Percentiles rank a stretch among this genome's conserved stretches.
These are phyloP conservation scores for Baronia brevicornis DNA, from an alignment of 2,888 invertebrate species.

Conservation along the genomic window DNA sequence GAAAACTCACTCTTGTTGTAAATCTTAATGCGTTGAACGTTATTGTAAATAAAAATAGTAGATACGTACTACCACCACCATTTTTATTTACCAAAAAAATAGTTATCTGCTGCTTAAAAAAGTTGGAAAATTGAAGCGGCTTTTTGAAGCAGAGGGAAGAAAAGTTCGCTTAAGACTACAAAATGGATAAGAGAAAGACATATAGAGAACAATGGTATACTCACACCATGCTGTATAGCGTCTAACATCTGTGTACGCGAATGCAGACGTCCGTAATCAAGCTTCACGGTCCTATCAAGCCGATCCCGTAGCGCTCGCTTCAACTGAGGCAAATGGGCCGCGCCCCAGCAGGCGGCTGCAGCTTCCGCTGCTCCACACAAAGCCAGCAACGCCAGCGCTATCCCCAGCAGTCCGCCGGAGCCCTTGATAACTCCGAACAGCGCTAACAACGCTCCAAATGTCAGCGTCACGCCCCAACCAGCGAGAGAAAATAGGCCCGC, in stretches of 20 bases:
- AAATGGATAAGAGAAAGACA: not conserved
- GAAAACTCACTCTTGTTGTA: too few relatives aligned
- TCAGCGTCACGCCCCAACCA: slow-evolving; percentile 49
- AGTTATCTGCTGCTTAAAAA: too few relatives aligned
- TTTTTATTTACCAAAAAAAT: too few relatives aligned
- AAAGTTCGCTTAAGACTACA: too few relatives aligned
- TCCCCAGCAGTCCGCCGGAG: slow-evolving; percentile 48
- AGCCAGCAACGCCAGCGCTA: slow-evolving; percentile 52
- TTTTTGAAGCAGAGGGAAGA: too few relatives aligned
- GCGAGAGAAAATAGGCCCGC: slow-evolving; percentile 50
- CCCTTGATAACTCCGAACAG: slow-evolving; percentile 23
- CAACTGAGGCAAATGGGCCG: slow-evolving; percentile 52
- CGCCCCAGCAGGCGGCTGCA: slow-evolving; percentile 60
- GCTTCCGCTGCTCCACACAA: slow-evolving; percentile 54
- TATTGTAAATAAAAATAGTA: too few relatives aligned
- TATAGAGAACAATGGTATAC: slow-evolving; percentile 7
- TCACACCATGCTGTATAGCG: slow-evolving; percentile 51
- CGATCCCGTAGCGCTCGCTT: slow-evolving; percentile 37
- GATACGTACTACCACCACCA: too few relatives aligned
- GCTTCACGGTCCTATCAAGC: slow-evolving; percentile 35
- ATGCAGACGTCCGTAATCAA: slow-evolving; percentile 47
- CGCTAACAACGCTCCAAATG: slow-evolving; percentile 43
- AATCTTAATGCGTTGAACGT: too few relatives aligned
- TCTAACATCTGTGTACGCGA: slow-evolving; percentile 51
- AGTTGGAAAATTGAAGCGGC: too few relatives aligned